Evolutionary conservation across 2,113 vertebrate species (phyloP), one percentile per base, ranked within the genome.

Genomic region (Empidonax alnorum): DNA sequence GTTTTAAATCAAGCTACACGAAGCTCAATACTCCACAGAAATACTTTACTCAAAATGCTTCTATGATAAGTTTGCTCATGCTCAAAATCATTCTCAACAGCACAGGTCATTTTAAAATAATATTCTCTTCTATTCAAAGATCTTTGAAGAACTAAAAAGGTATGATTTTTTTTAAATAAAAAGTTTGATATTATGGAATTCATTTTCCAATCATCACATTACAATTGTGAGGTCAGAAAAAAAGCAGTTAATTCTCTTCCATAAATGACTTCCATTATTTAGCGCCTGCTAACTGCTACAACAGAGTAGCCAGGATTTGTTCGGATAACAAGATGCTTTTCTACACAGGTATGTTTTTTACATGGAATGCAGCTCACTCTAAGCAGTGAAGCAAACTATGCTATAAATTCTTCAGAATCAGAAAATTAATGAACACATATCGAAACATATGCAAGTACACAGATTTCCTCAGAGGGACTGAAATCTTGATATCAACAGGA

Each of bases 31-130:
- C 2, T 7, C 6, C 18, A 83, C 0, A 65, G 55, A 82, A 94
- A 76, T 31, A 69, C 17, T 83, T 83, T 25, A 76, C 49, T 66
- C 24, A 73, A n/a, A 90, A 73, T 65, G 68, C 20, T 71, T 81
- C n/a, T n/a, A 16, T 0, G 0, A 21, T 3, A 59, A 2, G 42
- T 72, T 80, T 47, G 44, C 6, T 76, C 53, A 47, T 35, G 52
- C 9, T 73, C 25, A 52, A 52, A 28, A 52, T 52, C 4, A 61
- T 41, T 88, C 17, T 46, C 22, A 92, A 52, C 17, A 80, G 22
- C n/a, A 50, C 3, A 53, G 5, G 15, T 46, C 0, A 72, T 41
- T 95, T 74, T 12, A 74, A 80, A 94, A 49, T 41, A 71, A 31
- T 33, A 42, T 53, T 67, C 14, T 66, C 23, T 56, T 12, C 33